These are phyloP conservation scores for Tenebrio molitor DNA, from an alignment of 1,140 invertebrate species.

Conservation along the genomic window DNA sequence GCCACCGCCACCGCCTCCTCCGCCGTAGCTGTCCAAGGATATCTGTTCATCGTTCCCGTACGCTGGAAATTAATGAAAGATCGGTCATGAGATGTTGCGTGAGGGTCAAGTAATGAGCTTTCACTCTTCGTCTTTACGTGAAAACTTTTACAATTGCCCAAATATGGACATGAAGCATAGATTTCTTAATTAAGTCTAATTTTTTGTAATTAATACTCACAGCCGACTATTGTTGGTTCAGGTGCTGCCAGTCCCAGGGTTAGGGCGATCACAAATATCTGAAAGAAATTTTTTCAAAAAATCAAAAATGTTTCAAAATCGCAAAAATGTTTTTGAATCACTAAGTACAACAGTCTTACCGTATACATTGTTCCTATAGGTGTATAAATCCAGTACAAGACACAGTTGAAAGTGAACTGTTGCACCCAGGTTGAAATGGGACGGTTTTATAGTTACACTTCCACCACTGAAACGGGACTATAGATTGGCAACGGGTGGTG, in stretches of 20 bases:
- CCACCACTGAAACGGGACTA: constrained; percentile 15
- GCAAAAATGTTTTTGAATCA: too few relatives aligned
- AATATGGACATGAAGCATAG: too few relatives aligned
- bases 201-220: too few relatives aligned
- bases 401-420: constrained; percentile 15
- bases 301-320: too few relatives aligned
- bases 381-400: constrained; percentile 1
- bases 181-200: too few relatives aligned
- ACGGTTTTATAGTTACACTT: constrained; percentile 35
- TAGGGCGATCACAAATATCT: constrained; percentile 19
- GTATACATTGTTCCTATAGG: constrained; percentile 4
- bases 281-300: not conserved
- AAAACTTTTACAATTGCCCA: too few relatives aligned
- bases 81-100: too few relatives aligned
- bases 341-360: too few relatives aligned
- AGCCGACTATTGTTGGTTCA: not conserved
- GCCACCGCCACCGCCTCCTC: constrained; percentile 2
- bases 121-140: too few relatives aligned
- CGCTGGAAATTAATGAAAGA: not conserved
- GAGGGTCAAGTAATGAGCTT: too few relatives aligned
- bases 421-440: not conserved
- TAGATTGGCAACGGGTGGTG: constrained; percentile 13
- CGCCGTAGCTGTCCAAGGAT: constrained; percentile 2
- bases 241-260: not conserved
- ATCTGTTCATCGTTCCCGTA: too few relatives aligned